Conservation (phyloP, 2,797 vertebrate species). For the Rachycentron canadum region DNA sequence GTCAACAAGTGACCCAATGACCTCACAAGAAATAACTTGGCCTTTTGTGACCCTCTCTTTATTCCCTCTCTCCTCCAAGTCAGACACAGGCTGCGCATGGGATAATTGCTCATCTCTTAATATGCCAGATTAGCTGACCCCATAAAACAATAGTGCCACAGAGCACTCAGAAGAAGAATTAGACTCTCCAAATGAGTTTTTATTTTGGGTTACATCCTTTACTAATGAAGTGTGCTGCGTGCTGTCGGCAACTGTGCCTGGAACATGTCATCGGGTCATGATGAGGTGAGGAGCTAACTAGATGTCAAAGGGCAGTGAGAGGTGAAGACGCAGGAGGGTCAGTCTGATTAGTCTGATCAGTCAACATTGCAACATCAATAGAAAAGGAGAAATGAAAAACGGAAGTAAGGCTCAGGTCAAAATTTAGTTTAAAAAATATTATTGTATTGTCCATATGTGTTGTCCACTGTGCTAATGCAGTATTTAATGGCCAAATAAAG, state of each 20-base stretch:
- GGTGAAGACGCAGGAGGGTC: slow-evolving; percentile 30
- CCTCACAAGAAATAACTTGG: slow-evolving; percentile 67
- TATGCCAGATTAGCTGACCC: slow-evolving; percentile 79
- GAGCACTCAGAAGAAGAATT: slow-evolving; percentile 59
- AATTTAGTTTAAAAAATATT: neutral
- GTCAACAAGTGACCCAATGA: slow-evolving; percentile 68
- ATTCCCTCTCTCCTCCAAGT: slow-evolving; percentile 48
- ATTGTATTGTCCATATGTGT: too few relatives aligned
- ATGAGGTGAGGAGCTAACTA: slow-evolving; percentile 41
- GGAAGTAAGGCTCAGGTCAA: too few relatives aligned
- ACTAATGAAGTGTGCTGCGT: slow-evolving; percentile 56
- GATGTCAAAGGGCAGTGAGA: slow-evolving; percentile 53
- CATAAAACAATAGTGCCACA: slow-evolving; percentile 73
- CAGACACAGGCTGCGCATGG: slow-evolving; percentile 50
- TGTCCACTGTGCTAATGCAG: too few relatives aligned
- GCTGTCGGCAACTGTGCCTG: slow-evolving; percentile 24
- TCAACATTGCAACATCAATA: slow-evolving; percentile 15
- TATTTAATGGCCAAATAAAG: too few relatives aligned
- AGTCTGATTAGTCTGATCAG: slow-evolving; percentile 24
- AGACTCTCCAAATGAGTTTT: slow-evolving; percentile 72
- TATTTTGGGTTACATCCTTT: slow-evolving; percentile 73
- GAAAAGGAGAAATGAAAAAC: neutral
- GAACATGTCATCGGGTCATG: slow-evolving; percentile 47
- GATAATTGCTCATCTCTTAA: slow-evolving; percentile 78
- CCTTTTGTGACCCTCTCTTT: slow-evolving; percentile 49